Conservation (phyloP, 2,797 vertebrate species). For the Amniataba percoides region DNA sequence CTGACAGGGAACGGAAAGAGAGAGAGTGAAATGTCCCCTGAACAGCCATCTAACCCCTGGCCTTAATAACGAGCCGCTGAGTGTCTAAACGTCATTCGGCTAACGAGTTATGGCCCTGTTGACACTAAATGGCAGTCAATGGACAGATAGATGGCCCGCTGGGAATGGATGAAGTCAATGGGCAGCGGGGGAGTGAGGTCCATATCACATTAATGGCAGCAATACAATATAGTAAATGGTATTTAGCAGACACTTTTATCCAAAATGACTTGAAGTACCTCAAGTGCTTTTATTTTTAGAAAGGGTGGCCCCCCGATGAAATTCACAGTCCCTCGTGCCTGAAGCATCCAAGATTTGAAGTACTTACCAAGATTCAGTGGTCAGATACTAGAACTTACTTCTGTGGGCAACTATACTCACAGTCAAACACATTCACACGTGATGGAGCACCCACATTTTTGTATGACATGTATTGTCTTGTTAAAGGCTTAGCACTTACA, state of each 20-base stretch:
- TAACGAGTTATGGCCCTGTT: conserved; percentile 75
- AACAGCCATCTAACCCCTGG: conserved; percentile 72
- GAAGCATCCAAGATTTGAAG: conserved; percentile 42
- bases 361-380: conserved; percentile 23
- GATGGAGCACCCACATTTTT: neutral
- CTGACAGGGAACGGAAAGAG: conserved; percentile 6
- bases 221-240: conserved; percentile 82
- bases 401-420: neutral
- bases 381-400: conserved; percentile 6
- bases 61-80: conserved; percentile 74
- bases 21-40: conserved; percentile 65
- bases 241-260: conserved; percentile 82
- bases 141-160: conserved; percentile 78
- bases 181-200: conserved; percentile 68
- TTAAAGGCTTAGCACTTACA: no score
- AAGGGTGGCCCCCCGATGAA: conserved; percentile 46
- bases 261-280: conserved; percentile 73
- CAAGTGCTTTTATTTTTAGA: conserved; percentile 84
- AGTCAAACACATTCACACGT: neutral
- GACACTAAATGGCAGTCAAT: conserved; percentile 82
- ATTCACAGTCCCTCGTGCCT: conserved; percentile 26
- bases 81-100: conserved; percentile 77
- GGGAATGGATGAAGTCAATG: conserved; percentile 77
- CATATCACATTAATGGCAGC: conserved; percentile 77
- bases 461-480: neutral